Percentiles rank a stretch among this genome's conserved stretches.
These are phyloP conservation scores for Notamacropus eugenii DNA, from an alignment of 2,797 vertebrate genomes.

Conservation along the genomic window DNA sequence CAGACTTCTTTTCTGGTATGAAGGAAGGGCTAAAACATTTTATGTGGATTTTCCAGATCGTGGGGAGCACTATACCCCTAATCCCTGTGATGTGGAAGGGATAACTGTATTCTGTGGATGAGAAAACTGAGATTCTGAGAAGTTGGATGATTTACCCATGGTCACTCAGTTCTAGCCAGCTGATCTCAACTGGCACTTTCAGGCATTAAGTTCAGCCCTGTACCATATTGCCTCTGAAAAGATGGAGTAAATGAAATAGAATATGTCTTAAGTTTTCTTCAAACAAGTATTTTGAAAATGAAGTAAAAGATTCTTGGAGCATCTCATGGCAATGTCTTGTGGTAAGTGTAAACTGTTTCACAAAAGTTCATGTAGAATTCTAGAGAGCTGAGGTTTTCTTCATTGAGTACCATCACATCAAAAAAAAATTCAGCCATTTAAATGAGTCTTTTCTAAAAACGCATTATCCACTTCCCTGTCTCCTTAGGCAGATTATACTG, in stretches of 20 bases:
- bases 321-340: background rate
- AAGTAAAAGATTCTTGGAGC: background rate
- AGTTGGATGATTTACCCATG: background rate
- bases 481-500: conserved; percentile 3
- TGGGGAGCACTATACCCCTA: no score
- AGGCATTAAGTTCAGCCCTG: background rate
- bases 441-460: conserved; percentile 24
- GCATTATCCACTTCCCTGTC: conserved; percentile 8
- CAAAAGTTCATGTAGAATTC: conserved; percentile 29
- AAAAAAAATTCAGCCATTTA: background rate
- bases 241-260: background rate
- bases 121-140: background rate
- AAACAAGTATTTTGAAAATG: background rate
- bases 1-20: no score
- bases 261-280: background rate
- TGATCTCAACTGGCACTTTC: background rate
- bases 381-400: background rate
- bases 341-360: background rate
- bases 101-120: no score
- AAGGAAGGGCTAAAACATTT: no score
- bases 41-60: no score
- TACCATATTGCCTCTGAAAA: background rate
- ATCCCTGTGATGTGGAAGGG: no score
- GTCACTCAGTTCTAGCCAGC: background rate
- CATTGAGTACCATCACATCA: conserved; percentile 19